Conservation (phyloP, 2,797 vertebrate species). For the Cheirogaleus major region DNA sequence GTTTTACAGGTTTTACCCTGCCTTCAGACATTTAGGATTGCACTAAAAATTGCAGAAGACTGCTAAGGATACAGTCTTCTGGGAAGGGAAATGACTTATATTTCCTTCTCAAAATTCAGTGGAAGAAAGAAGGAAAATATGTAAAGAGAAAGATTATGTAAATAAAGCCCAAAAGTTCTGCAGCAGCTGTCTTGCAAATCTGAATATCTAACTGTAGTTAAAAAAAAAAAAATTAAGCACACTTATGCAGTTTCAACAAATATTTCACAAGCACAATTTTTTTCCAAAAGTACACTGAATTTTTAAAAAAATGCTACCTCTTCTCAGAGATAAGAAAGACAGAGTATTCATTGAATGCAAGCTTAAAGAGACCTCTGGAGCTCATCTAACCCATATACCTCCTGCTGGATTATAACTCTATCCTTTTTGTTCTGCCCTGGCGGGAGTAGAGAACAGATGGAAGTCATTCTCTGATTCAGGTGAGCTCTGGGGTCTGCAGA, state of each 20-base stretch:
- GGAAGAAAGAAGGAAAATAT: slow-evolving; percentile 12
- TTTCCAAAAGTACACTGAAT: slow-evolving; percentile 3
- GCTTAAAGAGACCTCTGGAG: slow-evolving; percentile 54
- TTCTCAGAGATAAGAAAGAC: slow-evolving; percentile 52
- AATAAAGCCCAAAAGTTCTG: neutral
- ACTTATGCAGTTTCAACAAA: slow-evolving; percentile 59
- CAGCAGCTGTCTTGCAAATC: slow-evolving; percentile 7
- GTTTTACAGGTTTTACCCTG: neutral
- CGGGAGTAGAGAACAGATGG: slow-evolving; percentile 39
- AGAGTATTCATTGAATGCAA: slow-evolving; percentile 38
- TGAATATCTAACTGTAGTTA: slow-evolving; percentile 27
- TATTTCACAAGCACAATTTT: slow-evolving; percentile 16
- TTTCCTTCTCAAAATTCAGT: slow-evolving; percentile 36
- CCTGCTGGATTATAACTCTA: slow-evolving; percentile 44
- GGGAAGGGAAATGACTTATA: neutral
- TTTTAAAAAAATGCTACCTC: slow-evolving; percentile 29
- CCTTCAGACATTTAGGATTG: neutral
- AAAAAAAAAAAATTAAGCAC: neutral
- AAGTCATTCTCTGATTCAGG: slow-evolving; percentile 42
- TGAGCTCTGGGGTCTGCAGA: neutral
- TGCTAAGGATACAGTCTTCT: neutral
- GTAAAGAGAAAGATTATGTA: neutral
- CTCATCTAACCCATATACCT: slow-evolving; percentile 61
- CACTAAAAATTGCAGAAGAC: neutral
- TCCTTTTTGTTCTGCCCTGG: slow-evolving; percentile 48